Evolutionary conservation across 2,888 invertebrate species (phyloP).

Genomic region (Malacosoma neustria): DNA sequence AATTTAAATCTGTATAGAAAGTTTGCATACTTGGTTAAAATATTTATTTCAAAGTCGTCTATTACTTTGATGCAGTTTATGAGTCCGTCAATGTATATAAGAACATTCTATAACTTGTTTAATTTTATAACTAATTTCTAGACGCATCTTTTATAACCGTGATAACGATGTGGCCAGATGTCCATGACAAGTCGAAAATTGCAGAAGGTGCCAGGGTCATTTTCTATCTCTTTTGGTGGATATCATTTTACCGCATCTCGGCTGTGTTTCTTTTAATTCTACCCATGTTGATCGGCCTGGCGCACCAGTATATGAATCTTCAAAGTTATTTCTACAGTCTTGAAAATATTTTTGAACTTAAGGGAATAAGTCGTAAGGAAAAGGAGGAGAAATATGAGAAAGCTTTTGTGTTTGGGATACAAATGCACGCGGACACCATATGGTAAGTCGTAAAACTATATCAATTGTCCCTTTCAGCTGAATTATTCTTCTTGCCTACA

Average conservation of each 20-base stretch:
- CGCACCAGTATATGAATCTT: slow-evolving; percentile 24
- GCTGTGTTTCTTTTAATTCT: slow-evolving; percentile 16
- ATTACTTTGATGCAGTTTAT: too few species aligned
- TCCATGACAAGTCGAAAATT: slow-evolving; percentile 12
- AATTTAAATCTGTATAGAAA: too few species aligned
- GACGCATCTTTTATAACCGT: slow-evolving; percentile 21
- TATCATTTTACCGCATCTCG: slow-evolving; percentile 14
- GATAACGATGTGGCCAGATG: slow-evolving; percentile 28
- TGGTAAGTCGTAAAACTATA: too few species aligned
- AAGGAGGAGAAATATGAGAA: slow-evolving; percentile 22
- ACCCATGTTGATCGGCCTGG: slow-evolving; percentile 18
- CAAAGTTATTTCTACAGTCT: slow-evolving; percentile 26
- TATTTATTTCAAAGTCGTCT: too few species aligned
- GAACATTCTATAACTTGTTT: too few species aligned
- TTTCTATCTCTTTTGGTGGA: slow-evolving; percentile 24
- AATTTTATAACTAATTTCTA: too few species aligned
- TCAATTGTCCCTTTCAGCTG: too few species aligned
- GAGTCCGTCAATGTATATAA: too few species aligned
- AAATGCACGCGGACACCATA: slow-evolving; percentile 24
- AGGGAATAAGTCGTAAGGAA: slow-evolving; percentile 9
- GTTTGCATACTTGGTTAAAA: too few species aligned
- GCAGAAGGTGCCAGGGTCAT: slow-evolving; percentile 16
- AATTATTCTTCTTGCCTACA: too few species aligned
- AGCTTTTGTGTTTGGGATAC: slow-evolving; percentile 23
- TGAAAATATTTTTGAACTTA: slow-evolving; percentile 16